Evolutionary conservation across 2,888 invertebrate genomes (phyloP).

Genomic region (Tillus elongatus): DNA sequence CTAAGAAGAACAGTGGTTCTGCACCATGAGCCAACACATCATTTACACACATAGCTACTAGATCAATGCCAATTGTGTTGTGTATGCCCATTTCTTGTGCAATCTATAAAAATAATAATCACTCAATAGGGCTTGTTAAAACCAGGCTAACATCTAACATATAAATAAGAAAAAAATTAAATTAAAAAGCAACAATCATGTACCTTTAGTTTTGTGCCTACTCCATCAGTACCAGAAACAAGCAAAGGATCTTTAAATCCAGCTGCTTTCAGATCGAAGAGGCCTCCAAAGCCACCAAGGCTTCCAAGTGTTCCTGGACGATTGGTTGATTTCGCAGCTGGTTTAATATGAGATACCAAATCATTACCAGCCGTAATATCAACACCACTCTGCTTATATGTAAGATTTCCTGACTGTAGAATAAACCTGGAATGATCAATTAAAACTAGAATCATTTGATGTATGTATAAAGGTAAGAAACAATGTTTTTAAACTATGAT

Average conservation of each 20-base stretch:
- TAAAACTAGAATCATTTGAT: not conserved
- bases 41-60: constrained; percentile 98
- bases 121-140: no score
- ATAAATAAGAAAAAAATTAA: no score
- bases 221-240: constrained; percentile 92
- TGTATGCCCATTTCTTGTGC: constrained; percentile 72
- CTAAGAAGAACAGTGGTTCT: constrained; percentile 90
- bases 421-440: constrained; percentile 41
- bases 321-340: constrained; percentile 67
- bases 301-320: constrained; percentile 70
- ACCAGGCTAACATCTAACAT: no score
- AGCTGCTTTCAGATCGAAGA: constrained; percentile 76
- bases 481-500: no score
- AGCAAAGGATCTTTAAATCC: constrained; percentile 70
- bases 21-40: constrained; percentile 93
- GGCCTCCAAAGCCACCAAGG: constrained; percentile 88
- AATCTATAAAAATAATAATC: constrained; percentile 54
- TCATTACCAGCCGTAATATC: constrained; percentile 88
- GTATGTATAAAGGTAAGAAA: no score
- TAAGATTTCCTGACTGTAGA: constrained; percentile 54
- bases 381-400: constrained; percentile 87
- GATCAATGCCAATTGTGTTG: constrained; percentile 81
- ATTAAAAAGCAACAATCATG: constrained; percentile 4
- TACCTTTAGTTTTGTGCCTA: constrained; percentile 93
- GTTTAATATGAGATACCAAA: constrained; percentile 75